These are phyloP conservation scores for Amblyopsis rosae DNA, from an alignment of 2,113 vertebrate genomes.

Conservation along the genomic window DNA sequence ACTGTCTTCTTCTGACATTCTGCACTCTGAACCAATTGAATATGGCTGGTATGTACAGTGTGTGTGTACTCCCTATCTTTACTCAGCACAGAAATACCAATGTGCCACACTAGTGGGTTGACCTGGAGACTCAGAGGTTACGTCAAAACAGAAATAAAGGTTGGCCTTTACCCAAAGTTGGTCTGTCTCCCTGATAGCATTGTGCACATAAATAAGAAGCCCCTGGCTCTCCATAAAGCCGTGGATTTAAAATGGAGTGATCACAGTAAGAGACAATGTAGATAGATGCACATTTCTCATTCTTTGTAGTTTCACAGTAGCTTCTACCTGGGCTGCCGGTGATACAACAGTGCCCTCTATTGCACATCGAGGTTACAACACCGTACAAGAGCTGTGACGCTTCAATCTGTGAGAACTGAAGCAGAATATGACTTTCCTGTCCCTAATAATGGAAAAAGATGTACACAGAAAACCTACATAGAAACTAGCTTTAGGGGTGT, in stretches of 20 bases:
- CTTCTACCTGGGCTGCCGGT: not conserved
- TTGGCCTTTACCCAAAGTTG: constrained; percentile 60
- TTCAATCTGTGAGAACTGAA: too few relatives aligned
- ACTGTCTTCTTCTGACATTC: constrained; percentile 24
- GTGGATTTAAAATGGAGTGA: constrained; percentile 61
- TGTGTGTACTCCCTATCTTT: not conserved
- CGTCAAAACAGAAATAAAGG: constrained; percentile 32
- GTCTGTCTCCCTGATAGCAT: constrained; percentile 58
- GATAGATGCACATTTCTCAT: constrained; percentile 49
- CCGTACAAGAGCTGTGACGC: constrained; percentile 2
- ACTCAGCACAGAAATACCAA: not conserved
- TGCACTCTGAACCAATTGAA: constrained; percentile 38
- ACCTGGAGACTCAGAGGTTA: constrained; percentile 38
- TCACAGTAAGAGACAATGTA: constrained; percentile 60
- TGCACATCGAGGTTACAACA: constrained; percentile 13
- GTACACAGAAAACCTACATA: too few relatives aligned
- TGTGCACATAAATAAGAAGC: constrained; percentile 53
- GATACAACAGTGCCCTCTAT: constrained; percentile 72
- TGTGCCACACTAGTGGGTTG: constrained; percentile 23
- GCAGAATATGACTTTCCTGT: not conserved
- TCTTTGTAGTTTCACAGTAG: not conserved
- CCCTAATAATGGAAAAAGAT: not conserved
- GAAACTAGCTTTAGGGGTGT: too few relatives aligned
- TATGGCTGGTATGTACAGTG: constrained; percentile 9
- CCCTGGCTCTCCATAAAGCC: constrained; percentile 48